These are phyloP conservation scores for Hipparchia semele DNA, from an alignment of 2,888 invertebrate genomes.

Conservation along the genomic window DNA sequence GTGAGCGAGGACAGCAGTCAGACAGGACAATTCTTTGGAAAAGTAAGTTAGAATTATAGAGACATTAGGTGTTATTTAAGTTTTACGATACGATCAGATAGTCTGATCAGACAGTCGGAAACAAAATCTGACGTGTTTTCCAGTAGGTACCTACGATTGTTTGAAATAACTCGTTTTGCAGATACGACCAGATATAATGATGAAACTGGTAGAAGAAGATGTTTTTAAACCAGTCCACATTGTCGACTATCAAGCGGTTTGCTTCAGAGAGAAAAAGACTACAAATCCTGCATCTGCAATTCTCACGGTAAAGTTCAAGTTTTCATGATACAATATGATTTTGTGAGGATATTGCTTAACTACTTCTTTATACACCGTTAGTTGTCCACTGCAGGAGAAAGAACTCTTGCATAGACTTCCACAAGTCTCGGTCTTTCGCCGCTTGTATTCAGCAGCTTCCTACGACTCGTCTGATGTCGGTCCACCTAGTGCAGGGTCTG, in stretches of 20 bases:
- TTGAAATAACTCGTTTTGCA: constrained; percentile 38
- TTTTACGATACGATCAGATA: too few species aligned
- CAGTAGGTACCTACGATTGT: too few species aligned
- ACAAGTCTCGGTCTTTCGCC: too few species aligned
- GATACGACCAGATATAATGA: constrained; percentile 89
- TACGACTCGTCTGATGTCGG: too few species aligned
- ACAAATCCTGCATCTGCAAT: constrained; percentile 84
- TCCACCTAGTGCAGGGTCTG: too few species aligned
- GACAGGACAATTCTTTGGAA: constrained; percentile 94
- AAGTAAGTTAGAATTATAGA: constrained; percentile 69
- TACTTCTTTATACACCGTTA: too few species aligned
- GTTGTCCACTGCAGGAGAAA: too few species aligned
- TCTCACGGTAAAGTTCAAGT: constrained; percentile 76
- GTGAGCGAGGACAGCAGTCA: constrained; percentile 88
- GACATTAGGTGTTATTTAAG: too few species aligned
- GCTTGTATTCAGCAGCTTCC: too few species aligned
- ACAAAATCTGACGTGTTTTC: too few species aligned
- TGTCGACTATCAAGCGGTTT: constrained; percentile 95
- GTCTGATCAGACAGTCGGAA: too few species aligned
- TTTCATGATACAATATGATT: background rate
- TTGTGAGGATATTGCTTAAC: background rate
- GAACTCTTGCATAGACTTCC: too few species aligned
- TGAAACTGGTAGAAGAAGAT: constrained; percentile 86
- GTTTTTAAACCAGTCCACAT: constrained; percentile 90
- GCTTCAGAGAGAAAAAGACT: constrained; percentile 87